These are phyloP conservation scores for Coregonus ussuriensis DNA, from an alignment of 2,797 vertebrate species.

Conservation along the genomic window DNA sequence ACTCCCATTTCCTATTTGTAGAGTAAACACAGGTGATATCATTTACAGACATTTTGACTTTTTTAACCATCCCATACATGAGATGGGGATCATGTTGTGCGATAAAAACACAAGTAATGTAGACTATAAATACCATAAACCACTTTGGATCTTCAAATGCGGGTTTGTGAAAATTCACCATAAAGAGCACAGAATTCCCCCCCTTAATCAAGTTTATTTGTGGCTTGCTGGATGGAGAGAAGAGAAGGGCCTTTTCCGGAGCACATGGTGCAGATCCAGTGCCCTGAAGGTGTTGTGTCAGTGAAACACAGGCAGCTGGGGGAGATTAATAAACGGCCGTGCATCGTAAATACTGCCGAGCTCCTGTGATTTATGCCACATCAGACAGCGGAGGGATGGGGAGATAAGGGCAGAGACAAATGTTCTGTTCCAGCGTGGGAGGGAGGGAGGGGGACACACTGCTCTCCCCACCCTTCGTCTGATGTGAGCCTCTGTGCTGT, in stretches of 20 bases:
- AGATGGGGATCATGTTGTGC: neutral
- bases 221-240: conserved; percentile 66
- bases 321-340: conserved; percentile 56
- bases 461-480: conserved; percentile 12
- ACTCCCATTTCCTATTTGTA: neutral
- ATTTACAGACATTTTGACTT: neutral
- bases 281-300: conserved; percentile 64
- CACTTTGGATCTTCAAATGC: conserved; percentile 39
- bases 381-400: conserved; percentile 50
- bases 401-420: conserved; percentile 62
- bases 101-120: conserved; percentile 32
- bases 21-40: neutral
- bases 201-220: conserved; percentile 63
- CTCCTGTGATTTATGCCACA: conserved; percentile 61
- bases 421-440: conserved; percentile 27
- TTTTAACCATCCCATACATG: neutral
- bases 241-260: conserved; percentile 57
- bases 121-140: conserved; percentile 11
- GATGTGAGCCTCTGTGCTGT: neutral
- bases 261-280: conserved; percentile 61
- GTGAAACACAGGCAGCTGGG: conserved; percentile 54
- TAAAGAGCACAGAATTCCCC: conserved; percentile 59
- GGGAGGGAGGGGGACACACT: conserved; percentile 29
- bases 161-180: conserved; percentile 43
- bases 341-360: conserved; percentile 54